Evolutionary conservation across 2,888 invertebrate genomes (phyloP).

Genomic region (Serripes groenlandicus): DNA sequence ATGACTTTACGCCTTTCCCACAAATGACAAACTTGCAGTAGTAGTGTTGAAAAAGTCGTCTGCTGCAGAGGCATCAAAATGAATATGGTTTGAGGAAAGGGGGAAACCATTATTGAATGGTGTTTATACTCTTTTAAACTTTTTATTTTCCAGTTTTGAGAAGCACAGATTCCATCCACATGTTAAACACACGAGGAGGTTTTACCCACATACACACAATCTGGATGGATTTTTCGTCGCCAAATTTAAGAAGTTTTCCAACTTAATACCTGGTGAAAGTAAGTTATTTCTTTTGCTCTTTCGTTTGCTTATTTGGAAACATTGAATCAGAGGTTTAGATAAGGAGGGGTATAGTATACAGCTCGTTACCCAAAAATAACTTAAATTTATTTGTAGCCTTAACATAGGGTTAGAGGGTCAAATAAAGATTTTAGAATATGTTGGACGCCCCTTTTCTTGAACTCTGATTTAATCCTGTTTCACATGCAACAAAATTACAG

Average conservation of each 20-base stretch:
- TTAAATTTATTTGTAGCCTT: no score
- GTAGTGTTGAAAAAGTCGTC: no score
- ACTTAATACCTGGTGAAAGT: conserved; percentile 78
- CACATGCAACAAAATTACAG: neutral
- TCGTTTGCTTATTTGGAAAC: neutral
- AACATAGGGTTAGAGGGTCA: neutral
- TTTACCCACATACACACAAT: conserved; percentile 99
- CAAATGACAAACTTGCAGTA: no score
- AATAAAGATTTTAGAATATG: no score
- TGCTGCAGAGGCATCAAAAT: no score
- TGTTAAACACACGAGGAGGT: conserved; percentile 94
- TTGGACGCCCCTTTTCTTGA: no score
- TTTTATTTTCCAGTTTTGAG: conserved; percentile 85
- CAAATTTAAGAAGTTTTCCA: conserved; percentile 96
- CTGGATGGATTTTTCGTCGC: conserved; percentile 99
- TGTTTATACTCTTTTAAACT: neutral
- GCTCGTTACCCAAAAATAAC: neutral
- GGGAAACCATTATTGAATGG: no score
- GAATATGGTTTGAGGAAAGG: no score
- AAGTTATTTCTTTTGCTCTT: neutral
- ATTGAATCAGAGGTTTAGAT: neutral
- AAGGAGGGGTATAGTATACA: neutral
- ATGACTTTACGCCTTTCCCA: no score
- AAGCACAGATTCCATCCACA: conserved; percentile 94
- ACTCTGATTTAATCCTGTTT: neutral